Evolutionary conservation across 1,140 invertebrate genomes (phyloP), one percentile per base, ranked within the genome.

Genomic region (Holcopasites calliopsidis): DNA sequence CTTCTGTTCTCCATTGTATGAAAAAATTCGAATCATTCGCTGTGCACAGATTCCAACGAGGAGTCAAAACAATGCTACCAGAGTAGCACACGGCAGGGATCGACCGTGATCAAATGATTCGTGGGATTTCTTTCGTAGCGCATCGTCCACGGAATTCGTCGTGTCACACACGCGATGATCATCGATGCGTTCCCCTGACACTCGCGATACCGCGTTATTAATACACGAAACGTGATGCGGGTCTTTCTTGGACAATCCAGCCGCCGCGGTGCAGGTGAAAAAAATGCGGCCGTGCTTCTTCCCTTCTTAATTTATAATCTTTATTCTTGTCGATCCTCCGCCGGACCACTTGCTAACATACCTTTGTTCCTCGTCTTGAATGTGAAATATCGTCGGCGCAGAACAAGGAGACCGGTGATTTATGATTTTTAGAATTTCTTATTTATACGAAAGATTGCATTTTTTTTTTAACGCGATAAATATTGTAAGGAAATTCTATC

Each of bases 1-100:
- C n/a, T n/a, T n/a, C n/a, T n/a, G n/a, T n/a, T n/a, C n/a, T n/a
- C n/a, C n/a, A n/a, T n/a, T n/a, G n/a, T n/a, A n/a, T n/a, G n/a
- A n/a, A n/a, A n/a, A n/a, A n/a, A n/a, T n/a, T 44, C 4, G 0
- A 31, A 21, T 6, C 13, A 6, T 62, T 31, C 1, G 23, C 1
- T 42, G n/a, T 16, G 2, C 28, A 5, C 11, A 18, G 16, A 1
- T 26, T 38, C 21, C 16, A 38, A 28, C 33, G 3, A 61, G 78
- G 42, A 81, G 83, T 84, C 83, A 84, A 84, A 84, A 84, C 78
- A 84, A 40, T 84, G 78, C 74, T 84, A 84, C 82, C 44, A 84
- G 69, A 76, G 80, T 79, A 84, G 77, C 82, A 42, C n/a, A 21
- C 42, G 21, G n/a, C n/a, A n/a, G 47, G 50, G 54, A 50, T 47